Evolutionary conservation across 92 coral and sea anemone genomes (phyloP).

Genomic region (Phenganax marumi): DNA sequence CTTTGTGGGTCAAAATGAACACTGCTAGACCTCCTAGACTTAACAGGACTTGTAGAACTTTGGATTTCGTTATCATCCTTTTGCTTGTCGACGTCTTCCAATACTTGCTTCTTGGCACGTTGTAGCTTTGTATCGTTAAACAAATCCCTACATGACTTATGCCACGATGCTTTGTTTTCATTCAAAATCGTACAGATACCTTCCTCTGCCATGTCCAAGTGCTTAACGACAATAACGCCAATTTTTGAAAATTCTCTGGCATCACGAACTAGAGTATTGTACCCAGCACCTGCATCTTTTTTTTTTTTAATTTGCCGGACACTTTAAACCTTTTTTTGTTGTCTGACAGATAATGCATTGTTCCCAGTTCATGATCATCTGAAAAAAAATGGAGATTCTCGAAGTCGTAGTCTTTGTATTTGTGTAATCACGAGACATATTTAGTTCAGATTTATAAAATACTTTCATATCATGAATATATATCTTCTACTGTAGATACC

Average conservation of each 20-base stretch:
- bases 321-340: conserved; percentile 12
- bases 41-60: conserved; percentile 32
- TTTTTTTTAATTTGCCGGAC: conserved; percentile 26
- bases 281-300: background rate
- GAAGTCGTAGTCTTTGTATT: too few species aligned
- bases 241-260: background rate
- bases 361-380: conserved; percentile 44
- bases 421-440: too few species aligned
- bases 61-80: conserved; percentile 22
- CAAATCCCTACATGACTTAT: conserved; percentile 49
- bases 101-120: conserved; percentile 37
- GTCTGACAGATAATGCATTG: conserved; percentile 32
- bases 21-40: conserved; percentile 36
- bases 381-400: too few species aligned
- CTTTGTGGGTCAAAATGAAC: background rate
- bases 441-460: too few species aligned
- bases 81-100: conserved; percentile 35
- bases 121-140: conserved; percentile 50
- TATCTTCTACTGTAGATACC: too few species aligned
- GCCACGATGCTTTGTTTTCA: conserved; percentile 18
- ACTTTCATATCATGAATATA: too few species aligned
- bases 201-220: background rate
- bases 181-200: background rate
- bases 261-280: background rate
- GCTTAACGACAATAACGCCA: conserved; percentile 2